Conservation (phyloP, 2,797 vertebrate genomes). For the Pseudomugil gertrudae region DNA sequence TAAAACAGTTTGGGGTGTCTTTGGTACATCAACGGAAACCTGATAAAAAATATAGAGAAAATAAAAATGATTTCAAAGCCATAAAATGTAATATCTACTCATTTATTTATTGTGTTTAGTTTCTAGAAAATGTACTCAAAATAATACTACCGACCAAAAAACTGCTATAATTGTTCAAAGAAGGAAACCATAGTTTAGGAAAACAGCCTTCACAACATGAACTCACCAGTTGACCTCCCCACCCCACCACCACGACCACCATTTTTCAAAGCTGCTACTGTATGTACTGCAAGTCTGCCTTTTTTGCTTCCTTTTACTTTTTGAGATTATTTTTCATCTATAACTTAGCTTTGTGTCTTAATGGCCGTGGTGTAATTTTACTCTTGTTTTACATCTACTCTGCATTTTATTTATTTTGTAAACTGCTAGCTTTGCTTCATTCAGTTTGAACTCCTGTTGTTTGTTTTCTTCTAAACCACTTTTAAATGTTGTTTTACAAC, state of each 20-base stretch:
- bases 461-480: not conserved
- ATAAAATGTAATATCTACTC: not conserved
- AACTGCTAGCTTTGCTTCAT: not conserved
- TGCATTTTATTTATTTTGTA: not conserved
- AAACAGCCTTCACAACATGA: not conserved
- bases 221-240: not conserved
- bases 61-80: not conserved
- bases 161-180: not conserved
- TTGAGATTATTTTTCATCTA: not conserved
- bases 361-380: not conserved
- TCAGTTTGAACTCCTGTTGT: not conserved
- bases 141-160: not conserved
- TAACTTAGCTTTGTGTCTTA: not conserved
- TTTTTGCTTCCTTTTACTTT: not conserved
- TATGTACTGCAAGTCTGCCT: not conserved
- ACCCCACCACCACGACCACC: no score
- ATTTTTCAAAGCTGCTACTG: no score
- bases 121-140: not conserved
- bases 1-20: no score
- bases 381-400: not conserved
- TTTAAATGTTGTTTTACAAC: no score
- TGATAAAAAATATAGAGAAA: not conserved
- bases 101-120: not conserved
- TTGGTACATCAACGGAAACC: not conserved
- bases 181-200: not conserved